phyloP scores from a whole-genome alignment of 2,113 vertebrate species.

The Pseudopodoces humilis region DNA sequence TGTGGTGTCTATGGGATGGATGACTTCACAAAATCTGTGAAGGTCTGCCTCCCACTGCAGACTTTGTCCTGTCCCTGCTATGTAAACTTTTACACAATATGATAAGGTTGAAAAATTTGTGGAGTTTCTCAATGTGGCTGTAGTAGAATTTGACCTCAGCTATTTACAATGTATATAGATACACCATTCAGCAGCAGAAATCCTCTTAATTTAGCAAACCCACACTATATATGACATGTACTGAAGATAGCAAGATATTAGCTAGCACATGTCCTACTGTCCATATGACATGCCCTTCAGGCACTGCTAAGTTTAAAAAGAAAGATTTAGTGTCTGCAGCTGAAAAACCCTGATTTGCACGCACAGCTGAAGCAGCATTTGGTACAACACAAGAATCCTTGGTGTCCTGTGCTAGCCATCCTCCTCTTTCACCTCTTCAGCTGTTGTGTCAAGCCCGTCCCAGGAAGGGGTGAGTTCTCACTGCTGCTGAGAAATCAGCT shows the following conservation, averaged over 20 bases:
- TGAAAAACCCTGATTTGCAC: neutral
- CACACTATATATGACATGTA: neutral
- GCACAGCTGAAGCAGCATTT: slow-evolving; percentile 60
- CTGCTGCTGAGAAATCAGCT: neutral
- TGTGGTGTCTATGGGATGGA: neutral
- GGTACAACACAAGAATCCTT: slow-evolving; percentile 16
- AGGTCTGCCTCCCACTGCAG: neutral
- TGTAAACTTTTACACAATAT: neutral
- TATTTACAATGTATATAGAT: neutral
- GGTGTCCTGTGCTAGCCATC: neutral
- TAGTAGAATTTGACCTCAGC: neutral
- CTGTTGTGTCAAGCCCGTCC: slow-evolving; percentile 2
- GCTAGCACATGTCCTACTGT: neutral
- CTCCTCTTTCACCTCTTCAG: slow-evolving; percentile 44
- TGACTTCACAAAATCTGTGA: neutral
- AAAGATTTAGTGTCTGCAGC: slow-evolving; percentile 40
- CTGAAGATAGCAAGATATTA: neutral
- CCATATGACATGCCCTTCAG: neutral
- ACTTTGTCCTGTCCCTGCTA: neutral
- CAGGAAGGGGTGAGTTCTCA: neutral
- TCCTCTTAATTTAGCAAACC: neutral
- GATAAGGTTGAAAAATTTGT: neutral
- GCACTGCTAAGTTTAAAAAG: slow-evolving; percentile 18
- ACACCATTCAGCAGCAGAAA: neutral
- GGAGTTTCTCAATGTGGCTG: neutral